These are phyloP conservation scores for Babyrousa celebensis DNA, from an alignment of 2,797 vertebrate species.

Conservation along the genomic window DNA sequence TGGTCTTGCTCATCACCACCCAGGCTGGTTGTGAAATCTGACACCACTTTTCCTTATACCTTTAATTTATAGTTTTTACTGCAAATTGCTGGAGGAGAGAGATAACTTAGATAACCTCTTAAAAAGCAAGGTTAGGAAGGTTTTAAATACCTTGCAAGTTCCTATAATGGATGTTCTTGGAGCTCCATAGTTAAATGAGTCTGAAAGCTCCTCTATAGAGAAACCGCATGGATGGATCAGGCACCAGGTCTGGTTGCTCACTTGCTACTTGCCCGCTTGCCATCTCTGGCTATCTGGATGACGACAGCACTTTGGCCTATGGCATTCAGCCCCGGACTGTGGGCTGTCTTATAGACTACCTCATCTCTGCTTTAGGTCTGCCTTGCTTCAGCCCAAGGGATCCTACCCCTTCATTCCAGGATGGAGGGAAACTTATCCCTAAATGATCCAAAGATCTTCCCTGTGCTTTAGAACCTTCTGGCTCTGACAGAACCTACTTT, in stretches of 20 bases:
- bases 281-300: not conserved
- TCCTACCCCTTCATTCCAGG: not conserved
- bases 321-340: not conserved
- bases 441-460: not conserved
- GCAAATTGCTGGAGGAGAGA: conserved; percentile 14
- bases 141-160: not conserved
- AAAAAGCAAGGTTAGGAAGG: not conserved
- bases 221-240: not conserved
- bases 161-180: not conserved
- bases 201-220: not conserved
- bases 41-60: not conserved
- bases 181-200: not conserved
- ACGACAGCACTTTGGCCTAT: not conserved
- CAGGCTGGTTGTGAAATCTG: not conserved
- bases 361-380: not conserved
- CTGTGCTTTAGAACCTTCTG: conserved; percentile 12
- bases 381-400: not conserved
- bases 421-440: not conserved
- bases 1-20: not conserved
- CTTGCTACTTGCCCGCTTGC: not conserved
- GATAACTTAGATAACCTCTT: conserved; percentile 1
- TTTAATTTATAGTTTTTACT: conserved; percentile 57
- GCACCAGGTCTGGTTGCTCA: not conserved
- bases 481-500: not conserved
- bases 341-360: not conserved